Evolutionary conservation across 2,113 vertebrate genomes (phyloP).

Genomic region (Ammodytes marinus): DNA sequence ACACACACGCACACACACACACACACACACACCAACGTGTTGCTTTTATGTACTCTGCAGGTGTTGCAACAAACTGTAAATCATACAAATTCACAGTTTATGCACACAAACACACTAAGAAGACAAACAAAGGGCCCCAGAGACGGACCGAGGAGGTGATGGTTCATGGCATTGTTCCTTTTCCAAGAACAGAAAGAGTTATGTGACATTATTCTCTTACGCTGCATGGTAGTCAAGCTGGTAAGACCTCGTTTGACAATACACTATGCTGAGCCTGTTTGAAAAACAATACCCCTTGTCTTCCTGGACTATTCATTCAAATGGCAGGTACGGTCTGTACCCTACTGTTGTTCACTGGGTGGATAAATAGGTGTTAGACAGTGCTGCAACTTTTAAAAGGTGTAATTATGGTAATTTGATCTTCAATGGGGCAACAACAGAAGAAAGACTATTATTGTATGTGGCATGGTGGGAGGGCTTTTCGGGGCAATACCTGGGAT

Average conservation of each 20-base stretch:
- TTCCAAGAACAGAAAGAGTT: conserved; percentile 15
- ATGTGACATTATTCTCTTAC: conserved; percentile 4
- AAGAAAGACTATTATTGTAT: conserved; percentile 25
- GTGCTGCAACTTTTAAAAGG: conserved; percentile 41
- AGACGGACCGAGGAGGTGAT: neutral
- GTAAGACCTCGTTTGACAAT: conserved; percentile 6
- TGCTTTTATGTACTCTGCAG: conserved; percentile 66
- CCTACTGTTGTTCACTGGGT: conserved; percentile 30
- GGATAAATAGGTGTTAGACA: conserved; percentile 50
- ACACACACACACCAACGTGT: neutral
- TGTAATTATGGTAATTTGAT: conserved; percentile 71
- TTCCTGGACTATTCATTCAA: conserved; percentile 7
- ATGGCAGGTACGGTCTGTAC: conserved; percentile 35
- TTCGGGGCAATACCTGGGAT: conserved; percentile 49
- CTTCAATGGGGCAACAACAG: conserved; percentile 44
- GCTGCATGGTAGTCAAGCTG: neutral
- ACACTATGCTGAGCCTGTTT: neutral
- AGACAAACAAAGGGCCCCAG: conserved; percentile 26
- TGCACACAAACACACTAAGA: conserved; percentile 19
- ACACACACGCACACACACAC: conserved; percentile 30
- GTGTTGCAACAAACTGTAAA: conserved; percentile 59
- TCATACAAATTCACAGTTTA: conserved; percentile 8
- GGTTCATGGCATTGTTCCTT: conserved; percentile 17
- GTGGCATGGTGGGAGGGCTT: conserved; percentile 46
- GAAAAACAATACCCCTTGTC: conserved; percentile 9